Evolutionary conservation across 1,140 invertebrate genomes (phyloP).

Genomic region (Leptonema lineaticorne): DNA sequence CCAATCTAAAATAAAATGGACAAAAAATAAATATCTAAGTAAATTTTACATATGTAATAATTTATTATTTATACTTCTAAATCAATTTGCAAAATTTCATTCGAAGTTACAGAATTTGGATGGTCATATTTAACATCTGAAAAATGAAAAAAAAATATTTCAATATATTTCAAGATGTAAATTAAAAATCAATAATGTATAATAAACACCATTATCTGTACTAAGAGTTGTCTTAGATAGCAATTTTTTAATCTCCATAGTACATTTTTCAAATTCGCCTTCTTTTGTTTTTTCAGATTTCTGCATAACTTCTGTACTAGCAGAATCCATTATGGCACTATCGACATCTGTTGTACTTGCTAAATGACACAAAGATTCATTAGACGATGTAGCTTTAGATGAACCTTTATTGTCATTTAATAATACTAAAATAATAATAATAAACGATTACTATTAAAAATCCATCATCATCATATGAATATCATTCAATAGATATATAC

Average conservation of each 20-base stretch:
- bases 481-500: neutral
- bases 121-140: too few species aligned
- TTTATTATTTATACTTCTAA: too few species aligned
- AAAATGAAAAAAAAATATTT: too few species aligned
- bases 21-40: too few species aligned
- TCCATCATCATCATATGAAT: neutral
- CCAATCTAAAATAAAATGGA: too few species aligned
- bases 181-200: too few species aligned
- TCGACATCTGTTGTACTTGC: conserved; percentile 15
- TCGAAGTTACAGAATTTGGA: too few species aligned
- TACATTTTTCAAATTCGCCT: conserved; percentile 32
- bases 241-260: conserved; percentile 30
- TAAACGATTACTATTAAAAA: neutral
- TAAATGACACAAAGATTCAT: conserved; percentile 32
- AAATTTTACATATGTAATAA: too few species aligned
- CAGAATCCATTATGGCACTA: neutral
- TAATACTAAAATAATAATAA: neutral
- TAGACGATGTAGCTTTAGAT: conserved; percentile 27
- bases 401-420: conserved; percentile 33
- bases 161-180: too few species aligned
- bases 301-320: neutral
- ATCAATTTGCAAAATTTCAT: too few species aligned
- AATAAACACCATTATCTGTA: conserved; percentile 29
- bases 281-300: conserved; percentile 19
- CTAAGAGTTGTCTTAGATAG: conserved; percentile 33